Evolutionary conservation across 2,797 vertebrate genomes (phyloP), one percentile per base, ranked within the genome.

Genomic region (Zenarchopterus dispar): DNA sequence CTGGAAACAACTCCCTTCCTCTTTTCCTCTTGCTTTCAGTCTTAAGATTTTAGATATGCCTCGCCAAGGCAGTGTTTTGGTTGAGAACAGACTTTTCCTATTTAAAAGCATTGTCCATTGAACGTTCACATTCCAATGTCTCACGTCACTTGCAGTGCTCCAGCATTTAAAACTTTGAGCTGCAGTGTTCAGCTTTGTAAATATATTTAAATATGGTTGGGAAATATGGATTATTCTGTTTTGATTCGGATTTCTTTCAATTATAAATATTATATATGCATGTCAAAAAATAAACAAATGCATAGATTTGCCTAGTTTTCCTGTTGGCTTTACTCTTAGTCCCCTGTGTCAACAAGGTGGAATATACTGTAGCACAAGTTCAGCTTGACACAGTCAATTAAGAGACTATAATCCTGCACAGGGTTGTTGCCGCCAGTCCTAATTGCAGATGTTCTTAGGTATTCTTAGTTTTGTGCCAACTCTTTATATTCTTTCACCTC

Each of bases 1-100:
- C 90, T 93, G 74, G 84, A 87, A 89, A 86, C 91, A 76, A 90
- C 91, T 92, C 93, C 92, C 93, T 94, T 93, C 93, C 93, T 90
- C 84, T 70, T 85, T 89, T 66, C 72, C 83, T 84, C 77, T 78
- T 61, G 65, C 82, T 72, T 72, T 84, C 75, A 75, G 62, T 51
- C 83, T 77, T 61, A 67, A 82, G 67, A 81, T 69, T 53, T 24
- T 52, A 72, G 26, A 68, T 55, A 55, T 21, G 70, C 60, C 50
- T 62, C 72, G 75, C 70, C 46, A 42, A 80, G 59, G 73, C 84
- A 86, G 90, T 93, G 90, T 93, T 89, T 83, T 46, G 73, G 47
- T 56, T 69, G 45, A 73, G 63, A 76, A 39, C 58, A 44, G 13
- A 36, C 31, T 66, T 70, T 81, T 67, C 56, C 65, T 68, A 56